Conservation (phyloP, 1,140 invertebrate genomes). For the Sitophilus oryzae region DNA sequence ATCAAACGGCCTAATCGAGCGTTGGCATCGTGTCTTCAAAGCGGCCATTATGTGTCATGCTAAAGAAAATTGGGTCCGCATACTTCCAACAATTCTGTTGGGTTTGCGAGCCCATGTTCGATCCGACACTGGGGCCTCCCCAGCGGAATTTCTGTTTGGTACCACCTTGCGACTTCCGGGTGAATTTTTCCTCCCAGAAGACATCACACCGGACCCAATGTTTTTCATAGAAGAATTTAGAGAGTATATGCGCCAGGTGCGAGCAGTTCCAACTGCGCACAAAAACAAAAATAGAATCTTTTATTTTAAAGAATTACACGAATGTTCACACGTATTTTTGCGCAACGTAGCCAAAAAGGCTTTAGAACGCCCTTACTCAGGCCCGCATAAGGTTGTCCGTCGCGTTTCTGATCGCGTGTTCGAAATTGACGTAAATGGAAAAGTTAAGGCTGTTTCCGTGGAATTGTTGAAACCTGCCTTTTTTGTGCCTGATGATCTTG, state of each 20-base stretch:
- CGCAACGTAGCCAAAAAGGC: background rate
- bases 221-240: background rate
- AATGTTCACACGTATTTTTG: conserved; percentile 2
- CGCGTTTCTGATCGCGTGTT: background rate
- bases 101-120: too few relatives aligned
- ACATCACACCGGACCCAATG: background rate
- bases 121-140: too few relatives aligned
- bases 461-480: background rate
- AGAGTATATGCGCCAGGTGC: background rate
- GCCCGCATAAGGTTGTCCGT: background rate
- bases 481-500: background rate
- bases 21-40: too few relatives aligned
- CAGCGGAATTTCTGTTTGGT: too few relatives aligned
- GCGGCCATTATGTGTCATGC: too few relatives aligned
- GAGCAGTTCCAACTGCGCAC: background rate
- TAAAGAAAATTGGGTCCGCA: too few relatives aligned
- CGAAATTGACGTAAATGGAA: background rate
- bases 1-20: too few relatives aligned
- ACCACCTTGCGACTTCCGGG: background rate
- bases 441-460: background rate
- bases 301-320: background rate
- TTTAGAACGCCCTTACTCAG: too few relatives aligned
- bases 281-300: background rate
- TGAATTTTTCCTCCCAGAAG: background rate
- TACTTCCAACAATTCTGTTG: too few relatives aligned